Evolutionary conservation across 2,113 vertebrate species (phyloP), one percentile per base, ranked within the genome.

Genomic region (Gnathonemus echidnorhynchus): DNA sequence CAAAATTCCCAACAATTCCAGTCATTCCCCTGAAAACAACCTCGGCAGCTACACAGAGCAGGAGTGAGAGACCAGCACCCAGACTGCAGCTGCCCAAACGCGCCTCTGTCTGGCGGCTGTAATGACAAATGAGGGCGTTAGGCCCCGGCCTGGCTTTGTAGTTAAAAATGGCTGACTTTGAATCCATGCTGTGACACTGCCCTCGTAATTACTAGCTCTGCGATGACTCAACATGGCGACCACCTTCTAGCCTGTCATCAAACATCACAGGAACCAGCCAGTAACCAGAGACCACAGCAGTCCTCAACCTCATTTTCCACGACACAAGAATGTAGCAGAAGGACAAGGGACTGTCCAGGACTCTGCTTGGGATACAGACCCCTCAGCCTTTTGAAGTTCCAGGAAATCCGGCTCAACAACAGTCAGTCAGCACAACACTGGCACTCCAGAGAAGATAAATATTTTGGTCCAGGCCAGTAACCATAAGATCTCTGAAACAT

Each of bases 191-290:
- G 46, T 74, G 52, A 70, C 49, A 77, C 62, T 49, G 88, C 31
- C 53, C 88, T 70, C 80, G n/a, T 19, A 15, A 17, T 84, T 89
- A 87, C 86, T 91, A 42, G 77, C 62, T 27, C 62, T 87, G 83
- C 6, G 8, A 53, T 53, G 50, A 87, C 50, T 45, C 31, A 80
- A 90, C 90, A 93, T 53, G 88, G 80, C 21, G 77, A 53, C 39
- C 89, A 45, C 35, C 89, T 88, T 39, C 48, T 35, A 70, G 86
- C 39, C 53, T 86, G 42, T 77, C 50, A 86, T 90, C 45, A 87
- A 86, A 70, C 85, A 90, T 91, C 84, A 90, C 88, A 88, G 39
- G 5, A 42, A 88, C 86, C 45, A 62, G 74, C 58, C 58, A 39
- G 74, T 84, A 0, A 31, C 35, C 91, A 86, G 39, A 45, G 35